phyloP scores from a whole-genome alignment of 2,113 vertebrate species.

The Saccopteryx leptura region DNA sequence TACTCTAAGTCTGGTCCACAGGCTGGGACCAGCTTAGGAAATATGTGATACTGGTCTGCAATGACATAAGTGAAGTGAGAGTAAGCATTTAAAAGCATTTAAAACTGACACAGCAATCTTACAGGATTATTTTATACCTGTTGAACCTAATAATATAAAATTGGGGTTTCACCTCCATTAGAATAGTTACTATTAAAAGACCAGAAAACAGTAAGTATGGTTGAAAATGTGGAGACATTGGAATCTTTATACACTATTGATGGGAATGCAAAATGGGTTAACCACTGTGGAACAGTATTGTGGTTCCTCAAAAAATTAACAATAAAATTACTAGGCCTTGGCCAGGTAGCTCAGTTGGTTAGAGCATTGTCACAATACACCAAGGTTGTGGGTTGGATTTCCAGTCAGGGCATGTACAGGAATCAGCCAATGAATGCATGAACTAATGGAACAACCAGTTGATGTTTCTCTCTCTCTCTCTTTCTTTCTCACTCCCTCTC shows the following conservation, averaged over 20 bases:
- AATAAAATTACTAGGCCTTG: background rate
- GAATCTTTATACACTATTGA: background rate
- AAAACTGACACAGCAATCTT: background rate
- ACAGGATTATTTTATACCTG: background rate
- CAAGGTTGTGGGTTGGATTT: too few species aligned
- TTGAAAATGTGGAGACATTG: background rate
- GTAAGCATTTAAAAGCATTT: background rate
- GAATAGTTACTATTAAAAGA: background rate
- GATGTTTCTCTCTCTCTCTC: too few species aligned
- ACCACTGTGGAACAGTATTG: background rate
- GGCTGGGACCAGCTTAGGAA: background rate
- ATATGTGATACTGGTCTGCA: background rate
- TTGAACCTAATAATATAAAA: background rate
- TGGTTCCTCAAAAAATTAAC: background rate
- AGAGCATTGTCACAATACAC: too few species aligned
- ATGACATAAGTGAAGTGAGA: background rate
- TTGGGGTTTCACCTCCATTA: background rate
- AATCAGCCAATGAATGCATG: too few species aligned
- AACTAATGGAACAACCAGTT: too few species aligned
- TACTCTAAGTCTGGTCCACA: background rate
- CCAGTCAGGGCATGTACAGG: too few species aligned
- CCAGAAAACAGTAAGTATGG: background rate
- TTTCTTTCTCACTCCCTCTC: too few species aligned
- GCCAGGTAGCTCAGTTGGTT: too few species aligned
- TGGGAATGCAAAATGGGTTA: background rate